Base-by-base conservation (phyloP, 2,888 invertebrate genomes). In the Polietes domitor region DNA sequence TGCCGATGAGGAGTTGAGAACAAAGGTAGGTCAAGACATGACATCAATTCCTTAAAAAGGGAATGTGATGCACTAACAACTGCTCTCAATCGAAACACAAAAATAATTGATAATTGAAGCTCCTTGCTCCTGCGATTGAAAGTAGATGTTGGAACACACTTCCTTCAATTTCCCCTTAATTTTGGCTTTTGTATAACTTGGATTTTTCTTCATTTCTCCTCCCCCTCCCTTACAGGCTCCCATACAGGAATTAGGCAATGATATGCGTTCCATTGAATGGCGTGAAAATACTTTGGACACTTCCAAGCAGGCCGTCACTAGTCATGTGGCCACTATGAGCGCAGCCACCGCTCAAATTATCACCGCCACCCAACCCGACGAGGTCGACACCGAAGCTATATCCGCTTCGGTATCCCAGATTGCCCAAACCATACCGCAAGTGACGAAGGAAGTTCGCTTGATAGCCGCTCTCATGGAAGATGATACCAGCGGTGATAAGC, bases 301-400 rank as follows among this genome's bases (percentile, higher is more conserved):
- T 77, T 97, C 97, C 92, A 97, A 98, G 92, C 99, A 99, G 93
- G 98, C 97, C 87, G 98, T 99, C 78, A 97, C 97, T 86, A 98
- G 98, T 74, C 98, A 99, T 92, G 96, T 99, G 88, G 99, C 99
- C 5, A 99, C 99, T 80, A 99, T 99, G 98, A 99, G 98, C 93
- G 99, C 99, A 0, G 99, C 99, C 77, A 99, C 99, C 0, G 99
- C 99, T 9, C 98, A 99, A 92, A 97, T 99, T 71, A 97, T 98
- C 80, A 98, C 98, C 0, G 98, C 98, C 0, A 96, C 96, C 2
- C 96, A 95, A 93, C 95, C 96, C 0, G 97, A 98, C 86, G 98
- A 98, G 88, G 97, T 98, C 9, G 98, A 99, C 92, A 97, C 98
- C 91, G 97, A 97, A 4, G 98, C 98, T 0, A 98, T 99, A 0